Evolutionary conservation across 2,797 vertebrate species (phyloP).

Genomic region (Staurois parvus): DNA sequence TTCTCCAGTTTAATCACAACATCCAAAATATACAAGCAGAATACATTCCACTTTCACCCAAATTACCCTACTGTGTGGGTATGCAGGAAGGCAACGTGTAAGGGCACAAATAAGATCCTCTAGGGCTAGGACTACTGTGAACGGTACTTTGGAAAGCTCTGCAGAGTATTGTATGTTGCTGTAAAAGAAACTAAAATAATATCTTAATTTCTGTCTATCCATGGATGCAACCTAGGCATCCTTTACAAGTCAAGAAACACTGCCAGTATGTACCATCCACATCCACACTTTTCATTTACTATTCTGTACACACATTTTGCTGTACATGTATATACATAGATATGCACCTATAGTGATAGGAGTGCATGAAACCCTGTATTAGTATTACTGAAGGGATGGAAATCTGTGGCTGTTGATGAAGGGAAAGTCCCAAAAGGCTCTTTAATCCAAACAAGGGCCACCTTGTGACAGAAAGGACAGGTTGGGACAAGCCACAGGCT

Average conservation of each 20-base stretch:
- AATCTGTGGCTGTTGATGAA: background rate
- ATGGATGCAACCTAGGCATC: background rate
- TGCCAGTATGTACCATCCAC: constrained; percentile 13
- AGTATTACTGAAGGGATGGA: background rate
- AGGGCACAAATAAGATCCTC: too few relatives aligned
- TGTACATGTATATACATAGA: constrained; percentile 34
- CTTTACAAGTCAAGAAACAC: background rate
- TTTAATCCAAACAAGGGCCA: background rate
- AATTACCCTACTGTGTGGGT: too few relatives aligned
- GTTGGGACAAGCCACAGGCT: background rate
- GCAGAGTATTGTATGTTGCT: background rate
- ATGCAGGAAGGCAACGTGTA: too few relatives aligned
- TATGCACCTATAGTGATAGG: constrained; percentile 11
- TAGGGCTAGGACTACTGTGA: too few relatives aligned
- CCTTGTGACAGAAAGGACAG: background rate
- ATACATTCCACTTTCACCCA: too few relatives aligned
- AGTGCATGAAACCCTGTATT: constrained; percentile 39
- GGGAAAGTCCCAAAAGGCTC: background rate
- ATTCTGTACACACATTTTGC: background rate
- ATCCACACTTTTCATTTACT: background rate
- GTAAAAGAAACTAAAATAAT: background rate
- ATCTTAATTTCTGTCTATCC: background rate
- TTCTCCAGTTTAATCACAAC: too few relatives aligned
- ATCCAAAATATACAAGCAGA: too few relatives aligned
- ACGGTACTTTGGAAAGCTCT: too few relatives aligned